Evolutionary conservation across 1,140 invertebrate genomes (phyloP), one percentile per base, ranked within the genome.

Genomic region (Neoseiulus cucumeris): DNA sequence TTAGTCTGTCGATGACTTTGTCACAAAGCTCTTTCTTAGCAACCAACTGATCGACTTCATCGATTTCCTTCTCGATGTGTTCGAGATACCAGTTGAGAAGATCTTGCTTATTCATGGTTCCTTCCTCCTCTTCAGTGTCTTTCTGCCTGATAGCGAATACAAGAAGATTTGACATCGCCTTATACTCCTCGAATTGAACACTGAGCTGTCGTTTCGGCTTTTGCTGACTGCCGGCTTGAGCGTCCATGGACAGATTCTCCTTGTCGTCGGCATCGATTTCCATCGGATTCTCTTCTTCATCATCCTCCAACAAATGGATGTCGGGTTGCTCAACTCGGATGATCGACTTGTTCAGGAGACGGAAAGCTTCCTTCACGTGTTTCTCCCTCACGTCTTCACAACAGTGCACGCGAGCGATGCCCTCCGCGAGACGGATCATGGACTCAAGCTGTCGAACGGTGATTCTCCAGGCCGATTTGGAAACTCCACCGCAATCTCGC

Each of bases 371-470:
- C 72, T 85, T 85, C 0, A 98, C 93, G 75, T 99, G 94, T 29
- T 84, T 84, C 0, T 83, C 78, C 6, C 82, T 80, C 14, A 97
- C 92, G 73, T 87, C 83, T 69, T 93, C 89, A 66, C 82, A 84
- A 75, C 94, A 98, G 76, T 96, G 86, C 78, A 99, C 83, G 75
- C 93, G 86, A 41, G 96, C 94, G 80, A 96, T 86, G 12, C 87
- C 91, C 79, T 99, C 96, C 5, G 92, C 89, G 12, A 99, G 79
- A 33, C 95, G 85, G 71, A 99, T 85, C 82, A 99, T 85, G 72
- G 90, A 95, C 78, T 99, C 96, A 64, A 99, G 78, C 74, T 99
- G 95, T n/a, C 96, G 80, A n/a, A 98, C 95, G 0, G 95, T 98
- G 66, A 98, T 94, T 64, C 93, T 79, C 90, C 92, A 97, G 0